These are phyloP conservation scores for Lasioglossum malachurum DNA, from an alignment of 2,888 invertebrate genomes.

Conservation along the genomic window DNA sequence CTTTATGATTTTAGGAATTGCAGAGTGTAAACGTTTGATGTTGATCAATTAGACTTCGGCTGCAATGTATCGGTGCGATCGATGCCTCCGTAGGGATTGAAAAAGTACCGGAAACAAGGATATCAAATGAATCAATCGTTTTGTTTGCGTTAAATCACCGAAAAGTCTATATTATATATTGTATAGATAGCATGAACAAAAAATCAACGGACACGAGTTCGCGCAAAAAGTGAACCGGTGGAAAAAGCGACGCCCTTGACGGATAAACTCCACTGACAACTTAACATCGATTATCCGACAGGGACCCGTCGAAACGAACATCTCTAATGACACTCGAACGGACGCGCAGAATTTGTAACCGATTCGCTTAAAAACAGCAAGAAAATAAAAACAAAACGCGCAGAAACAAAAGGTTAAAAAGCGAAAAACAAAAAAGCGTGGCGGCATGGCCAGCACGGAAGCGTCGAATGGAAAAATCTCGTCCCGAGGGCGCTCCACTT, in stretches of 20 bases:
- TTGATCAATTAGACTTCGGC: not conserved
- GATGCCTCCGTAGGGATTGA: not conserved
- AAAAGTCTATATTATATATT: not conserved
- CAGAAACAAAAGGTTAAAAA: not conserved
- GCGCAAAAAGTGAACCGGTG: not conserved
- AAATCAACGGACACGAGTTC: not conserved
- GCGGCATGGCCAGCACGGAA: not conserved
- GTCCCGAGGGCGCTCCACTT: conserved; percentile 11
- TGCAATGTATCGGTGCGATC: not conserved
- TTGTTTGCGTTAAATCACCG: not conserved
- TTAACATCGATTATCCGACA: conserved; percentile 2
- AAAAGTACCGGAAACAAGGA: not conserved
- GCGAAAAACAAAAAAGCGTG: not conserved
- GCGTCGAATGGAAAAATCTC: conserved; percentile 39
- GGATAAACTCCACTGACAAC: not conserved
- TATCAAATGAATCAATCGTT: not conserved
- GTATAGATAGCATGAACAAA: not conserved
- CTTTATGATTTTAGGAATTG: not conserved
- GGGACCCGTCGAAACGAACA: not conserved
- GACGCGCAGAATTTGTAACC: not conserved
- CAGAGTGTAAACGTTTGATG: not conserved
- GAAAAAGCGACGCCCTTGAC: not conserved
- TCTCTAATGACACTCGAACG: not conserved
- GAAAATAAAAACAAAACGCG: not conserved
- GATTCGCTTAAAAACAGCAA: conserved; percentile 3